These are phyloP conservation scores for Cygnus olor DNA, from an alignment of 2,797 vertebrate species.

Conservation along the genomic window DNA sequence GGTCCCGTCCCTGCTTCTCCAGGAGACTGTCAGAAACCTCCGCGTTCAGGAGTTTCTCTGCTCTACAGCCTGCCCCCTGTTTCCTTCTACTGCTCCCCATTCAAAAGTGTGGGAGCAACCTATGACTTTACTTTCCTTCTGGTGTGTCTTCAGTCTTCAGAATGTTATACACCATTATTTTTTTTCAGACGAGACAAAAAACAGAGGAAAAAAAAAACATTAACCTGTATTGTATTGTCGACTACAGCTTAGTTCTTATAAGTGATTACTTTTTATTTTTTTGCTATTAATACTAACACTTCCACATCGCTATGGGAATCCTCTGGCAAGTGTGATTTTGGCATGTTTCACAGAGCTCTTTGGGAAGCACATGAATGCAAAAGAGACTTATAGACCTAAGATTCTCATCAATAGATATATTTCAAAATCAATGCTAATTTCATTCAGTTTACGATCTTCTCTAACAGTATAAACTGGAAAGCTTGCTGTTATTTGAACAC, in stretches of 20 bases:
- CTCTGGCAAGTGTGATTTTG: not conserved
- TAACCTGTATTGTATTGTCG: not conserved
- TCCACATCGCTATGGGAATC: not conserved
- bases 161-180: not conserved
- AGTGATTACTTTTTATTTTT: not conserved
- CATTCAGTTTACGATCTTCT: not conserved
- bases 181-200: not conserved
- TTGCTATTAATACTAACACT: not conserved
- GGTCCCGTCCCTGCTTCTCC: not conserved
- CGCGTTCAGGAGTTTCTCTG: not conserved
- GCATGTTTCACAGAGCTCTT: not conserved
- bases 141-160: not conserved
- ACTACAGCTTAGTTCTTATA: not conserved
- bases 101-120: not conserved
- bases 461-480: not conserved
- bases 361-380: not conserved
- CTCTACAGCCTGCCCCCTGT: rapidly evolving
- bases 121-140: not conserved
- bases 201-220: not conserved
- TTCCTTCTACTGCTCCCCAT: not conserved
- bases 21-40: not conserved
- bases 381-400: not conserved
- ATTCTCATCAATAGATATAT: not conserved
- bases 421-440: slow-evolving; percentile 1
- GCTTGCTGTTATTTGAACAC: not conserved